Conservation (phyloP, 2,888 invertebrate genomes). For the Calameuta idolon region DNA sequence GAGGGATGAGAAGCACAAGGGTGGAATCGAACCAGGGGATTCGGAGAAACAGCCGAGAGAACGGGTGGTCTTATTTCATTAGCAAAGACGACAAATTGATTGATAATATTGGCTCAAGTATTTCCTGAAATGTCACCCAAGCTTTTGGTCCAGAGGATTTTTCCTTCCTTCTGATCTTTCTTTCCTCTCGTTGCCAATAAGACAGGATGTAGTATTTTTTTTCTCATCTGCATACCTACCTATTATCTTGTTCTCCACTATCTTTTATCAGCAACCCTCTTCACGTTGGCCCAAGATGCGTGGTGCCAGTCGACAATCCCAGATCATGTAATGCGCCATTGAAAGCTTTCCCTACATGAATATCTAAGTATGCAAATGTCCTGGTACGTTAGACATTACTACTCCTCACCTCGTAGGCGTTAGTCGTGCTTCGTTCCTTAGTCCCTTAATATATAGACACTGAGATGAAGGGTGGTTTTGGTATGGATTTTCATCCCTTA, state of each 20-base stretch:
- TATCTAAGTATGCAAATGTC: constrained; percentile 59
- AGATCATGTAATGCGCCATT: constrained; percentile 39
- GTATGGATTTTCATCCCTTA: background rate
- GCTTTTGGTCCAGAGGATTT: background rate
- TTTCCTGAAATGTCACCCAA: background rate
- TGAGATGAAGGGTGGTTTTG: background rate
- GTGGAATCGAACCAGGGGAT: constrained; percentile 10
- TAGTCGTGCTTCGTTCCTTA: constrained; percentile 1
- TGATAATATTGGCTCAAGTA: constrained; percentile 33
- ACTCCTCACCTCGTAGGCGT: constrained; percentile 6
- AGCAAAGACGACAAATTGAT: constrained; percentile 31
- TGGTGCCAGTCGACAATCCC: constrained; percentile 40
- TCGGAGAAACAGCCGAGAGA: constrained; percentile 19
- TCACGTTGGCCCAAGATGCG: background rate
- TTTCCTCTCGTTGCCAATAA: background rate
- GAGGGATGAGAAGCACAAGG: constrained; percentile 7
- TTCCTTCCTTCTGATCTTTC: background rate
- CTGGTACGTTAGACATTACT: constrained; percentile 44
- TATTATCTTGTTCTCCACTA: background rate
- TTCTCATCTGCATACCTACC: background rate
- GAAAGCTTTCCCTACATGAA: constrained; percentile 55
- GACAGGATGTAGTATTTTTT: background rate
- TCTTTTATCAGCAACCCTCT: background rate
- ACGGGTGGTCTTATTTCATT: constrained; percentile 33
- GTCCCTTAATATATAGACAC: background rate